Evolutionary conservation across 2,113 vertebrate genomes (phyloP).

Genomic region (Ptyas mucosa): DNA sequence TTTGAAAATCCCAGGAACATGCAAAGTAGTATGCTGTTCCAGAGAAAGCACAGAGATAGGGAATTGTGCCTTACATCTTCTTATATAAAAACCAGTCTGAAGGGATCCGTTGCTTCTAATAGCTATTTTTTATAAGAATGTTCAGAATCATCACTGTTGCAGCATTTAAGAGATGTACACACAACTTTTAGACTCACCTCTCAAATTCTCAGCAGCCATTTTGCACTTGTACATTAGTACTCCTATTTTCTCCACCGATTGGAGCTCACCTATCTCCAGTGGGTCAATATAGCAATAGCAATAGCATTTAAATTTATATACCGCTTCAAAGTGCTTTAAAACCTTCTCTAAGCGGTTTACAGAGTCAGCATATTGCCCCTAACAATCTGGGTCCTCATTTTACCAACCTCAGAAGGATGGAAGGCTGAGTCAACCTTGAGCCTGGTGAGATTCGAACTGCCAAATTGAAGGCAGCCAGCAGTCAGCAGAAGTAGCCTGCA

Average conservation of each 20-base stretch:
- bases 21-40: slow-evolving; percentile 41
- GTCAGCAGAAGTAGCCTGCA: no score
- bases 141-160: slow-evolving; percentile 63
- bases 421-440: no score
- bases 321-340: no score
- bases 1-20: slow-evolving; percentile 10
- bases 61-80: slow-evolving; percentile 63
- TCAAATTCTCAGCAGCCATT: background rate
- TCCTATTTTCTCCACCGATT: background rate
- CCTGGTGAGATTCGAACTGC: no score
- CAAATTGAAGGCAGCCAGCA: no score
- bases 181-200: background rate
- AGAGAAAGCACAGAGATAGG: slow-evolving; percentile 49
- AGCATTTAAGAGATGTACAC: slow-evolving; percentile 3
- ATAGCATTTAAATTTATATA: no score
- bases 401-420: no score
- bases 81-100: slow-evolving; percentile 65
- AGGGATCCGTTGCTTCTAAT: slow-evolving; percentile 68
- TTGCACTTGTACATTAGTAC: background rate
- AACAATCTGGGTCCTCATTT: no score
- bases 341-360: no score
- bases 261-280: background rate
- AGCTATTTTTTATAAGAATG: slow-evolving; percentile 66
- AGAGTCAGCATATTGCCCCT: no score
- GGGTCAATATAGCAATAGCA: background rate